A percentile compares a stretch with the other conserved stretches of the same genome.
phyloP scores from a whole-genome alignment of 1,140 invertebrate species.

The Drosophila pallidifrons region DNA sequence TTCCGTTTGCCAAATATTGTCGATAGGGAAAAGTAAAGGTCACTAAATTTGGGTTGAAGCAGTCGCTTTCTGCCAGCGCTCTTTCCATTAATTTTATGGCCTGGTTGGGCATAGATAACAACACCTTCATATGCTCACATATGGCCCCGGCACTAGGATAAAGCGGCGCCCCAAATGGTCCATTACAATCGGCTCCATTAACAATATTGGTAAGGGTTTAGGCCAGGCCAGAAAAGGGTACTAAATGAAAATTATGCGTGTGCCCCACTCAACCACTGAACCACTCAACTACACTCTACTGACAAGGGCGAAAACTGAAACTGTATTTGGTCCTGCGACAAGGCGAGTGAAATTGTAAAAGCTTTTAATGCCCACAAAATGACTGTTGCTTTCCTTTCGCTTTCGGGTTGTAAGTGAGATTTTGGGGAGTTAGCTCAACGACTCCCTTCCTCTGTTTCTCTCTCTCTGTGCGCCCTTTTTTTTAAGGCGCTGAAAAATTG shows the following conservation, averaged over 20 bases:
- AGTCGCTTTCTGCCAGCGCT: not conserved
- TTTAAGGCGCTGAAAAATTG: constrained; percentile 30
- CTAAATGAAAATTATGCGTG: constrained; percentile 78
- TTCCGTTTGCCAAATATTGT: not conserved
- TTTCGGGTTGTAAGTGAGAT: not conserved
- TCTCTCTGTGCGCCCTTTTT: constrained; percentile 30
- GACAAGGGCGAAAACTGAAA: not conserved
- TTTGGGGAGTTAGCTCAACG: not conserved
- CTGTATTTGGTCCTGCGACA: constrained; percentile 1
- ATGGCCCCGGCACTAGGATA: constrained; percentile 34
- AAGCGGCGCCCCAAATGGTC: constrained; percentile 35
- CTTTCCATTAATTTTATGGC: constrained; percentile 70
- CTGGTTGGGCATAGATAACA: constrained; percentile 37
- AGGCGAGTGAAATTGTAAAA: constrained; percentile 63
- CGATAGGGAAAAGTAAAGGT: not conserved
- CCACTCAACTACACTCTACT: constrained; percentile 24
- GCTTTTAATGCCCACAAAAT: constrained; percentile 73
- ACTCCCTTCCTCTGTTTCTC: not conserved
- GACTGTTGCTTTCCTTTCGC: constrained; percentile 47
- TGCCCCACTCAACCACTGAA: constrained; percentile 37
- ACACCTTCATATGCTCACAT: constrained; percentile 55
- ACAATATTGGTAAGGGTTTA: constrained; percentile 67
- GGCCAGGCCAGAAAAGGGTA: constrained; percentile 51
- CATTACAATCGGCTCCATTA: constrained; percentile 78
- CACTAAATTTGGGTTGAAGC: not conserved